These are phyloP conservation scores for Oxycera nigricornis DNA, from an alignment of 2,888 invertebrate genomes.

Conservation along the genomic window DNA sequence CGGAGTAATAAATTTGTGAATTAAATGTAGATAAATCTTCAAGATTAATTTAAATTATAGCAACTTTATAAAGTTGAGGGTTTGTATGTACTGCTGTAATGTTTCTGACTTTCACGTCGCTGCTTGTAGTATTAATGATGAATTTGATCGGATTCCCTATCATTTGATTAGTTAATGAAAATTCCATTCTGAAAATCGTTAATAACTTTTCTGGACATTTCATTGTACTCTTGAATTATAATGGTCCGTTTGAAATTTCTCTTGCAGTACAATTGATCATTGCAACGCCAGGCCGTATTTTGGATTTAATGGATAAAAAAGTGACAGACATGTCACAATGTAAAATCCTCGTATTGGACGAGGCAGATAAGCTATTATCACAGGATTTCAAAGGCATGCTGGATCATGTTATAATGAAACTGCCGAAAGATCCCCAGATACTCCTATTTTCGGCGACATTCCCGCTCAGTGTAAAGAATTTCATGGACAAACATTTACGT, in stretches of 20 bases:
- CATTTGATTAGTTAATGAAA: slow-evolving; percentile 49
- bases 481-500: slow-evolving; percentile 97
- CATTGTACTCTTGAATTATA: background rate
- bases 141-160: slow-evolving; percentile 49
- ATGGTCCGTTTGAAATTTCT: background rate
- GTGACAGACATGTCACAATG: slow-evolving; percentile 94
- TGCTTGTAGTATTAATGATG: background rate
- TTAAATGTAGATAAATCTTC: too few species aligned
- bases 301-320: slow-evolving; percentile 99
- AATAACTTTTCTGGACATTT: background rate
- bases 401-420: slow-evolving; percentile 90
- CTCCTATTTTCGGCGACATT: slow-evolving; percentile 99
- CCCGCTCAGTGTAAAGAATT: slow-evolving; percentile 97
- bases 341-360: slow-evolving; percentile 96
- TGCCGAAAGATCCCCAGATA: slow-evolving; percentile 96
- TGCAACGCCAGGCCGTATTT: slow-evolving; percentile 98
- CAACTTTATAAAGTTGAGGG: background rate
- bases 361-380: slow-evolving; percentile 98
- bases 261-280: slow-evolving; percentile 93
- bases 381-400: slow-evolving; percentile 99
- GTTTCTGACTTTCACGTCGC: background rate
- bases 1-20: too few species aligned
- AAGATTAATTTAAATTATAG: background rate
- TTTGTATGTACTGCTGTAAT: background rate
- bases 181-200: slow-evolving; percentile 44